These are phyloP conservation scores for Drosophila insularis DNA, from an alignment of 1,140 invertebrate species.

Conservation along the genomic window DNA sequence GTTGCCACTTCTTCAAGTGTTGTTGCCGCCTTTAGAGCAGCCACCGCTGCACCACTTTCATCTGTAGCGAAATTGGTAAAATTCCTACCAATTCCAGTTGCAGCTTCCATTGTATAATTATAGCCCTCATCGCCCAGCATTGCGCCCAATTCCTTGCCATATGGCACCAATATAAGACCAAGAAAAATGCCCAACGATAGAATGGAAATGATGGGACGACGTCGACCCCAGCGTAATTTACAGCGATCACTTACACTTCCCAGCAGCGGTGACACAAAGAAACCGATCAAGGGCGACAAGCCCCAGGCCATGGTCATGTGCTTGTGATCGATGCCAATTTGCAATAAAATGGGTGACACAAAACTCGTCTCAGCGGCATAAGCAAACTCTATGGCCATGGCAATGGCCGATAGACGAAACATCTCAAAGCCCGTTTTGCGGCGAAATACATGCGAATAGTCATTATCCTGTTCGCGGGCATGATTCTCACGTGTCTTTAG, in stretches of 20 bases:
- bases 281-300: conserved; percentile 89
- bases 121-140: conserved; percentile 85
- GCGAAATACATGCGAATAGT: conserved; percentile 84
- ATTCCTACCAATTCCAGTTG: conserved; percentile 6
- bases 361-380: conserved; percentile 95
- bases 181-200: conserved; percentile 89
- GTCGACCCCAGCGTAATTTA: conserved; percentile 86
- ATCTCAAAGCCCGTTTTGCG: conserved; percentile 88
- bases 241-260: conserved; percentile 93
- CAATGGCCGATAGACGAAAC: conserved; percentile 89
- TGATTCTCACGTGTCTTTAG: conserved; percentile 76
- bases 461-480: conserved; percentile 67
- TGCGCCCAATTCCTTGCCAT: conserved; percentile 88
- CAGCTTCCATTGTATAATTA: conserved; percentile 12
- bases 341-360: conserved; percentile 91
- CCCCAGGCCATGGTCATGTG: conserved; percentile 92
- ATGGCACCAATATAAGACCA: conserved; percentile 88
- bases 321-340: conserved; percentile 89
- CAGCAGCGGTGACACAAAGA: conserved; percentile 91
- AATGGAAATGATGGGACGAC: conserved; percentile 90
- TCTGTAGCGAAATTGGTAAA: conserved; percentile 8
- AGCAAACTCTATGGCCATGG: conserved; percentile 94
- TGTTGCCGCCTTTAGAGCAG: conserved; percentile 39
- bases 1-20: neutral
- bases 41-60: conserved; percentile 37